These are phyloP conservation scores for Galaxias olidus DNA, from an alignment of 2,797 vertebrate species.

Conservation along the genomic window DNA sequence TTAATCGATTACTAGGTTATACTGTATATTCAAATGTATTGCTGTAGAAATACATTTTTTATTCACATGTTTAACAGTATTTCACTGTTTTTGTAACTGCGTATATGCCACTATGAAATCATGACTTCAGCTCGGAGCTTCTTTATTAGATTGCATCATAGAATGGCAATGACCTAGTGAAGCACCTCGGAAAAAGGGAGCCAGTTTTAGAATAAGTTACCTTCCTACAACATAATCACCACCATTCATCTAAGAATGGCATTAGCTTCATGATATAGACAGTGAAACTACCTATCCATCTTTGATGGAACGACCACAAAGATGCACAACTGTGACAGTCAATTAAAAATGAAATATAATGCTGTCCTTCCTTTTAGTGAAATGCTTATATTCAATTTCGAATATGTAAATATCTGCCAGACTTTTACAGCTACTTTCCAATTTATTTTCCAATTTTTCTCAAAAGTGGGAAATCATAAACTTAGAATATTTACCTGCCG, in stretches of 20 bases:
- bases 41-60: not conserved
- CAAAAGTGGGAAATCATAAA: constrained; percentile 63
- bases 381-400: constrained; percentile 67
- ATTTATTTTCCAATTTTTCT: constrained; percentile 58
- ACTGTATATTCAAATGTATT: constrained; percentile 9
- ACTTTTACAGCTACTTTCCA: constrained; percentile 66
- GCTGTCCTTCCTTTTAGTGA: constrained; percentile 62
- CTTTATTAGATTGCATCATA: constrained; percentile 35
- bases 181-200: constrained; percentile 50
- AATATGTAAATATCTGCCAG: constrained; percentile 71
- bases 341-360: constrained; percentile 84
- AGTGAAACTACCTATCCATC: constrained; percentile 73
- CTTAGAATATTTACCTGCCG: constrained; percentile 74
- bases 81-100: no score
- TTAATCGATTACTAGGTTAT: not conserved
- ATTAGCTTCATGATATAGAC: constrained; percentile 78
- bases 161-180: constrained; percentile 51
- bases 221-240: constrained; percentile 70
- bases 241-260: constrained; percentile 73
- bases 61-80: no score
- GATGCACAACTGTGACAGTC: constrained; percentile 74
- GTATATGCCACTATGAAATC: not conserved
- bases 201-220: constrained; percentile 63
- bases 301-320: constrained; percentile 67
- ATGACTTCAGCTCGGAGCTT: constrained; percentile 16